phyloP scores from a whole-genome alignment of 1,140 invertebrate species.

The Drosophila sulfurigaster region DNA sequence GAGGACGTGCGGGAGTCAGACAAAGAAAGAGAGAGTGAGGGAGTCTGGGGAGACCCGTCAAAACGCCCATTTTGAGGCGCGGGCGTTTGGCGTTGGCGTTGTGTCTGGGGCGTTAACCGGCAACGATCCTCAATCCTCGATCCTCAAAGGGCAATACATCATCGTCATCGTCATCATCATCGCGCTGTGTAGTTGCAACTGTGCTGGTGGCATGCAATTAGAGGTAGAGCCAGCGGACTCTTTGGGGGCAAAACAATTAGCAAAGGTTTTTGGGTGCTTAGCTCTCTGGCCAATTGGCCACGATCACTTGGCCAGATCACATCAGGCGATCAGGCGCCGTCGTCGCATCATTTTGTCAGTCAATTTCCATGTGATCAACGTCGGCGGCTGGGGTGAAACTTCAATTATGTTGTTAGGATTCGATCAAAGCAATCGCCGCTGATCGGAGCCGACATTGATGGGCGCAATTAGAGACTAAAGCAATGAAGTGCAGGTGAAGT shows the following conservation, averaged over 20 bases:
- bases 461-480: conserved; percentile 56
- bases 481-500: not conserved
- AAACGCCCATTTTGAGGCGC: conserved; percentile 67
- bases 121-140: conserved; percentile 59
- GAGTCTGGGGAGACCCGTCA: conserved; percentile 58
- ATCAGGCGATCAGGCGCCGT: conserved; percentile 53
- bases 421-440: conserved; percentile 69
- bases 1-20: not conserved
- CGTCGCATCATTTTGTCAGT: conserved; percentile 61
- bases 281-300: conserved; percentile 51
- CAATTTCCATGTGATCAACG: conserved; percentile 34
- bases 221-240: conserved; percentile 22
- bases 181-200: conserved; percentile 66
- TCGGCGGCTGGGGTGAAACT: conserved; percentile 40
- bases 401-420: conserved; percentile 75
- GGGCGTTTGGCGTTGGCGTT: conserved; percentile 58
- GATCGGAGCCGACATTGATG: conserved; percentile 61
- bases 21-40: conserved; percentile 1
- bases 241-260: conserved; percentile 62
- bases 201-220: conserved; percentile 58
- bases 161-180: conserved; percentile 58
- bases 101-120: conserved; percentile 39
- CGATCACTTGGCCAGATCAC: conserved; percentile 38
- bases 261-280: conserved; percentile 49
- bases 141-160: conserved; percentile 65